Conservation (phyloP, 2,797 vertebrate species). For the Pantherophis alleghaniensis region DNA sequence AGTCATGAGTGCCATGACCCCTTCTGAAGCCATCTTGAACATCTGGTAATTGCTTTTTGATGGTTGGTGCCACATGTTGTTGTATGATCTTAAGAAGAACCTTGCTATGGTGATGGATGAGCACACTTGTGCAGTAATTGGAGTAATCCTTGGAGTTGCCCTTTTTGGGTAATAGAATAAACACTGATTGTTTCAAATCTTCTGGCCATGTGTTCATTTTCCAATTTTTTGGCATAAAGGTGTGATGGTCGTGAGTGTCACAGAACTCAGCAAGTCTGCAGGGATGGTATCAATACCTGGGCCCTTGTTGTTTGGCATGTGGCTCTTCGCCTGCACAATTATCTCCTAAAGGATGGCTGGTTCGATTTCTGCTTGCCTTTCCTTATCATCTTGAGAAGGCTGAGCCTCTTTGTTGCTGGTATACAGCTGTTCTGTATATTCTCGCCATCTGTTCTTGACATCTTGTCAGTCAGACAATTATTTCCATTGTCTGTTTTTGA, state of each 20-base stretch:
- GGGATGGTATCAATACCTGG: not conserved
- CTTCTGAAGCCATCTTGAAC: not conserved
- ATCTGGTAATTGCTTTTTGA: not conserved
- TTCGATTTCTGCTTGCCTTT: not conserved
- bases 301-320: not conserved
- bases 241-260: not conserved
- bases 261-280: not conserved
- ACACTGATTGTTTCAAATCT: not conserved
- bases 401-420: not conserved
- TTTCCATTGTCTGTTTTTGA: not conserved
- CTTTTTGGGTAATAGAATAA: not conserved
- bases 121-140: not conserved
- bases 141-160: not conserved
- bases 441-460: not conserved
- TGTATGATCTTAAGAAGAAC: not conserved
- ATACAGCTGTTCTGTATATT: not conserved
- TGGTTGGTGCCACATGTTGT: not conserved
- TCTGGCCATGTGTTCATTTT: not conserved
- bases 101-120: not conserved
- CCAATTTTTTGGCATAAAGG: not conserved
- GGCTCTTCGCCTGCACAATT: not conserved
- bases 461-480: not conserved
- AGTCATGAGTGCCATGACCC: not conserved
- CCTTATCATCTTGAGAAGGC: not conserved
- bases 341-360: not conserved